Evolutionary conservation across 2,797 vertebrate genomes (phyloP).

Genomic region (Nannoperca australis): DNA sequence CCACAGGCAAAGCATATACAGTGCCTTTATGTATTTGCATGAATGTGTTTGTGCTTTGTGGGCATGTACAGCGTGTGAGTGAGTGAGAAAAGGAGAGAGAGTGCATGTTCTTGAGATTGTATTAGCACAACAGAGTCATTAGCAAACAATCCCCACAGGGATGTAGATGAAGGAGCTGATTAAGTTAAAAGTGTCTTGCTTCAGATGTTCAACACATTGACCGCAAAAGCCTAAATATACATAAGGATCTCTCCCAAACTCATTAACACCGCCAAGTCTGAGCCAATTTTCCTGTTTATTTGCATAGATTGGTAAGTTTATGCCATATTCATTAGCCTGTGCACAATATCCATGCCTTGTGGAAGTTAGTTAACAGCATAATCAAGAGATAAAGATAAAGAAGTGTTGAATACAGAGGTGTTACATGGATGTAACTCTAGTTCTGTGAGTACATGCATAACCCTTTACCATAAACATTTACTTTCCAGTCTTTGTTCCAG

Average conservation of each 20-base stretch:
- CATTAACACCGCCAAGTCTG: conserved; percentile 25
- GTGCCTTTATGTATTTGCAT: not conserved
- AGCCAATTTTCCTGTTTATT: conserved; percentile 36
- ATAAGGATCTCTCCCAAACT: conserved; percentile 23
- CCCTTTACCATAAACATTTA: not conserved
- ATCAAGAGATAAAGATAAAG: conserved; percentile 7
- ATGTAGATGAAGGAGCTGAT: conserved; percentile 58
- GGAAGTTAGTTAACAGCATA: conserved; percentile 16
- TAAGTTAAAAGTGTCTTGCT: conserved; percentile 58
- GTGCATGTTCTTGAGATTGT: conserved; percentile 15
- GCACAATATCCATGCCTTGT: conserved; percentile 14
- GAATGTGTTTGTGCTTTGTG: conserved; percentile 6
- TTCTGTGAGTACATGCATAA: not conserved
- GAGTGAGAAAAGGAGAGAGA: not conserved
- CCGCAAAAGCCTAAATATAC: conserved; percentile 32
- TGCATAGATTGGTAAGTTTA: conserved; percentile 38
- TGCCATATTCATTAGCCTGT: conserved; percentile 15
- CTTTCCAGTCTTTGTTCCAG: not conserved
- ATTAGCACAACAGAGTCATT: conserved; percentile 49
- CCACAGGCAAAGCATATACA: not conserved
- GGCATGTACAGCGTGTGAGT: not conserved
- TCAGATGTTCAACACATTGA: conserved; percentile 56
- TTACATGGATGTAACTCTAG: not conserved
- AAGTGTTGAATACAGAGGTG: not conserved
- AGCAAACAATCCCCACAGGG: conserved; percentile 62